These are phyloP conservation scores for Toxotes jaculatrix DNA, from an alignment of 2,113 vertebrate genomes.

Conservation along the genomic window DNA sequence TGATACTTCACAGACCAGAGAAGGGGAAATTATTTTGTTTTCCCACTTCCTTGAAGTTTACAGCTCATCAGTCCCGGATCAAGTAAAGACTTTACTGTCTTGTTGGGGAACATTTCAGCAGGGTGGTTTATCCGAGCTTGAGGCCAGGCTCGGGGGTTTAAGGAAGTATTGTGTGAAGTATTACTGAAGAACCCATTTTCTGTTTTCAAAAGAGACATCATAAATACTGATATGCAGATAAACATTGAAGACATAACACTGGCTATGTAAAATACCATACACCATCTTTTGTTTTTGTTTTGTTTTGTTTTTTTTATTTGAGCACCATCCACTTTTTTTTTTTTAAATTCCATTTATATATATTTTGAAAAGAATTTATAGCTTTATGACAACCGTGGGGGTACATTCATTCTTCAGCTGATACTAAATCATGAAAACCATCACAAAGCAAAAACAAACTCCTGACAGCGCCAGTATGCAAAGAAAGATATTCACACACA, in stretches of 20 bases:
- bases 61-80: background rate
- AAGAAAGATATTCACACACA: constrained; percentile 39
- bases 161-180: background rate
- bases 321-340: background rate
- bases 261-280: background rate
- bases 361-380: background rate
- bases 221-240: background rate
- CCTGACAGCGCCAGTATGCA: constrained; percentile 55
- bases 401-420: constrained; percentile 10
- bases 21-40: constrained; percentile 19
- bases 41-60: constrained; percentile 17
- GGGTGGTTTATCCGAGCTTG: background rate
- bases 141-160: no score
- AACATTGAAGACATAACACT: background rate
- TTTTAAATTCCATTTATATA: background rate
- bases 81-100: background rate
- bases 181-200: background rate
- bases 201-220: background rate
- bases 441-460: constrained; percentile 41
- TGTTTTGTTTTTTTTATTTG: background rate
- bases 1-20: constrained; percentile 4
- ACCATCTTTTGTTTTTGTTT: background rate
- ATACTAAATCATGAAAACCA: constrained; percentile 44
- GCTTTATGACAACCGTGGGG: background rate
- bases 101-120: background rate